A percentile compares a stretch with the other conserved stretches of the same genome.
Evolutionary conservation across 2,113 vertebrate species (phyloP).

Genomic region (Odocoileus virginianus): DNA sequence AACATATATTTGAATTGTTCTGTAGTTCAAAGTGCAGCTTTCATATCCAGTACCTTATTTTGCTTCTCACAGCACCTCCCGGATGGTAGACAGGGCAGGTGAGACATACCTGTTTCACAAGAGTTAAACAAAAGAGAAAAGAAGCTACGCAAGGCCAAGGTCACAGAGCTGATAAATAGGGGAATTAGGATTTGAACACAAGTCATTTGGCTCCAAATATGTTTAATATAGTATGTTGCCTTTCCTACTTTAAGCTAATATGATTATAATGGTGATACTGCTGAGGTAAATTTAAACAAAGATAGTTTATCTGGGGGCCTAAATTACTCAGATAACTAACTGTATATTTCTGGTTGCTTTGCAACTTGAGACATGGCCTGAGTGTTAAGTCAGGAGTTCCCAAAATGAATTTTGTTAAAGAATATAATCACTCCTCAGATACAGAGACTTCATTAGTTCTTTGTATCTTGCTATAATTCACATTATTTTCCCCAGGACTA

Average conservation of each 20-base stretch:
- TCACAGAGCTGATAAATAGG: neutral
- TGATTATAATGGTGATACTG: neutral
- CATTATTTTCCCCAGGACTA: slow-evolving; percentile 6
- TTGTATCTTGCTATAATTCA: neutral
- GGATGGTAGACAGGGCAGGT: neutral
- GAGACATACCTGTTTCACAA: neutral
- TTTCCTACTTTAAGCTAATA: neutral
- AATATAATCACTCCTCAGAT: slow-evolving; percentile 7
- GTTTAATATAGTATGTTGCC: neutral
- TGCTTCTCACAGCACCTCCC: neutral
- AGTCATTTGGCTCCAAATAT: neutral
- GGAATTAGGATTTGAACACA: neutral
- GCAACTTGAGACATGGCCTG: neutral
- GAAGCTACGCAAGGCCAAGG: neutral
- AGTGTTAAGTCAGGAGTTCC: neutral
- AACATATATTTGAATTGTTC: neutral
- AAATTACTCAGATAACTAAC: slow-evolving; percentile 12
- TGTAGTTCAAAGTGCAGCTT: neutral
- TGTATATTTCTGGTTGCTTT: slow-evolving; percentile 24
- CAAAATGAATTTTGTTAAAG: neutral
- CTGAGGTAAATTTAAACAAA: neutral
- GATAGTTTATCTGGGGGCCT: neutral
- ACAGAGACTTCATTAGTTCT: slow-evolving; percentile 5
- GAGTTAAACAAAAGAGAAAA: neutral
- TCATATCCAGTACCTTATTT: neutral